Percentiles rank a stretch among this genome's conserved stretches.
Conservation (phyloP, 2,888 invertebrate species). For the Amphiduros pacificus region DNA sequence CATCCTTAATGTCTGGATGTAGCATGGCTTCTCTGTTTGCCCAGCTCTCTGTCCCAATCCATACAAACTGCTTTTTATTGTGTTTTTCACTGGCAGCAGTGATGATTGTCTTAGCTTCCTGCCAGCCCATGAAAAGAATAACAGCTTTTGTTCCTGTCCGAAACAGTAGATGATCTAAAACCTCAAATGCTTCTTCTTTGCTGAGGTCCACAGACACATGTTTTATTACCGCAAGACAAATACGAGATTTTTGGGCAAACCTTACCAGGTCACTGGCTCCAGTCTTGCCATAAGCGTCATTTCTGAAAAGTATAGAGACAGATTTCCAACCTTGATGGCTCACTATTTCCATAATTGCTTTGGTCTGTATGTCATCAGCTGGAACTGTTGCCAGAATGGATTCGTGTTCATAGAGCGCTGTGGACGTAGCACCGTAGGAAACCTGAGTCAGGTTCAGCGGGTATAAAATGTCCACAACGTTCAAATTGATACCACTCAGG, state of each 20-base stretch:
- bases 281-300: neutral
- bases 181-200: too few species aligned
- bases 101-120: neutral
- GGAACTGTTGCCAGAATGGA: neutral
- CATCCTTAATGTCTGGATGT: neutral
- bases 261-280: too few species aligned
- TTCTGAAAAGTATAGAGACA: neutral
- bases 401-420: neutral
- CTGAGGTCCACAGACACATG: too few species aligned
- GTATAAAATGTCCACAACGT: neutral
- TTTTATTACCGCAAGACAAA: too few species aligned
- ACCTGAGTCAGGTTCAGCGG: neutral
- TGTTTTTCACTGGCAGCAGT: neutral
- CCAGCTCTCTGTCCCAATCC: neutral
- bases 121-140: neutral
- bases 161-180: too few species aligned
- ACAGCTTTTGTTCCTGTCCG: too few species aligned
- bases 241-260: too few species aligned
- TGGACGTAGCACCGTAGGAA: neutral
- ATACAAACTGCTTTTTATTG: neutral
- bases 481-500: neutral
- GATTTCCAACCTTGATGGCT: neutral
- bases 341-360: neutral
- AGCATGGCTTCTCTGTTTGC: neutral
- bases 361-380: neutral